Base-by-base conservation (phyloP, 2,113 vertebrate species). In the Lepisosteus oculatus region DNA sequence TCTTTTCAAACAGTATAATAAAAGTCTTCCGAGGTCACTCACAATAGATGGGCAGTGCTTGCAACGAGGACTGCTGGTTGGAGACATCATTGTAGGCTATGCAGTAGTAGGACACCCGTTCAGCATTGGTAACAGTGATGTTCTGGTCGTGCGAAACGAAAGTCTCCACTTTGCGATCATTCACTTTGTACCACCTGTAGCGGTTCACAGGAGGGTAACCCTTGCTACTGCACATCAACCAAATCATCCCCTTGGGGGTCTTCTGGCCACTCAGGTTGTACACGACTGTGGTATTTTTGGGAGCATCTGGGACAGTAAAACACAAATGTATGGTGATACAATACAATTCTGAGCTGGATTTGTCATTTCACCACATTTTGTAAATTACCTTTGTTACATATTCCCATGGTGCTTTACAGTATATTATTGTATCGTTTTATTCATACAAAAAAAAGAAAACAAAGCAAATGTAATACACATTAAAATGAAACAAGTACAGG, bases 91-190 rank as follows among this genome's bases (percentile, higher is more conserved):
- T 91, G 8, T 1, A 0, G 12, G 81, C 85, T 0, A 2, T 0
- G 70, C 89, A 91, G 78, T 85, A 87, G 77, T 89, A 87, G 9
- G 3, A 41, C 65, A 84, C 88, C 0, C 80, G 64, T 0, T 77
- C 0, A 3, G 83, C 0, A 45, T 85, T 81, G 42, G 8, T 3
- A 44, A 88, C 83, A 0, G 62, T 85, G 70, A 76, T 14, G 57
- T 9, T 82, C 68, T 63, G 74, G 0, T 0, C 0, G 0, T 0
- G 0, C 0, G 2, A 17, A 15, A 80, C 3, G 8, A 0, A 1
- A 17, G 3, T 2, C 2, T 2, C 0, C 4, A 0, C 0, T 2
- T n/a, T 9, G 8, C 74, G 41, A 0, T 72, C 9, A 0, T 0
- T 61, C 45, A 45, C 51, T 47, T 1, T 81, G 75, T 79, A 82